Conservation (phyloP, 1,140 invertebrate species). For the Choristoneura fumiferana region DNA sequence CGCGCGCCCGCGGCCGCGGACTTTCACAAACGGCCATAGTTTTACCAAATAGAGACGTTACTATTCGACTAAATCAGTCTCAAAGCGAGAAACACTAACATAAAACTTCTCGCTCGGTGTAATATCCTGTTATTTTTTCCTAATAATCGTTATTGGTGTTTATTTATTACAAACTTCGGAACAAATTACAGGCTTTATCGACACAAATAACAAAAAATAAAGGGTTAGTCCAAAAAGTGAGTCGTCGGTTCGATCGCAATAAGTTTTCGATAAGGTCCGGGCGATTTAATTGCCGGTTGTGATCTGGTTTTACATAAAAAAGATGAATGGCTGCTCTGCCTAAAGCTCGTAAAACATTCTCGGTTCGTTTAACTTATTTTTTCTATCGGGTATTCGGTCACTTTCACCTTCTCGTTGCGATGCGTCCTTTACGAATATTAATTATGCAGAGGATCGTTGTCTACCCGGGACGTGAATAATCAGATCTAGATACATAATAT, state of each 20-base stretch:
- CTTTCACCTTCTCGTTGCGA: slow-evolving; percentile 66
- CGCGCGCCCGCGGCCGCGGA: slow-evolving; percentile 51
- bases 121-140: slow-evolving; percentile 77
- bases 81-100: slow-evolving; percentile 51
- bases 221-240: slow-evolving; percentile 76
- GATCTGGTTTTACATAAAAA: slow-evolving; percentile 77
- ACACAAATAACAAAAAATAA: slow-evolving; percentile 59
- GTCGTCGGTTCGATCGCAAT: slow-evolving; percentile 75
- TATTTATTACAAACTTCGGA: slow-evolving; percentile 75
- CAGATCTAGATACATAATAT: slow-evolving; percentile 61
- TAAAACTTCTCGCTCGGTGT: slow-evolving; percentile 56
- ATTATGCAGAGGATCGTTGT: slow-evolving; percentile 57
- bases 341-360: slow-evolving; percentile 65
- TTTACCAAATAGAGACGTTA: slow-evolving; percentile 73
- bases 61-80: slow-evolving; percentile 56
- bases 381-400: slow-evolving; percentile 61
- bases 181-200: slow-evolving; percentile 76
- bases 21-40: slow-evolving; percentile 57
- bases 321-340: slow-evolving; percentile 70
- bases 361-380: slow-evolving; percentile 55
- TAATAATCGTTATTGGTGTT: slow-evolving; percentile 78
- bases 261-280: slow-evolving; percentile 77
- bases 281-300: slow-evolving; percentile 77
- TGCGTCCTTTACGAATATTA: slow-evolving; percentile 49
- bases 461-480: slow-evolving; percentile 54